These are phyloP conservation scores for Amblyjoppa proteus DNA, from an alignment of 2,888 invertebrate species.

Conservation along the genomic window DNA sequence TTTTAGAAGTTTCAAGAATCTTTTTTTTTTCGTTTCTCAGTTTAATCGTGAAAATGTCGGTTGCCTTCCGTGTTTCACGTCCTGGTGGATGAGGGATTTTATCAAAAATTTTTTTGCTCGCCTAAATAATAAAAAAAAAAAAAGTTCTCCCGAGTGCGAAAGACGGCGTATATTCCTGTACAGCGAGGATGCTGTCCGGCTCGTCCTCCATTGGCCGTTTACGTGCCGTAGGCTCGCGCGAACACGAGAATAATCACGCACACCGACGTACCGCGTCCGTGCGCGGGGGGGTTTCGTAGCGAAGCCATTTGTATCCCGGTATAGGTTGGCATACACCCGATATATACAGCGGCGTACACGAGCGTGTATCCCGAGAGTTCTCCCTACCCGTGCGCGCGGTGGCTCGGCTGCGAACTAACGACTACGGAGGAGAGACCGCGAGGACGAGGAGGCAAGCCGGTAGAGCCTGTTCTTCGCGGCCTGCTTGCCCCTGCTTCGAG, in stretches of 20 bases:
- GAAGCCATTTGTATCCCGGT: constrained; percentile 1
- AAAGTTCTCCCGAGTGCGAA: background rate
- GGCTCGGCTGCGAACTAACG: constrained; percentile 13
- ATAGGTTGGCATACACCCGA: background rate
- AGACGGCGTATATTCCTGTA: constrained; percentile 18
- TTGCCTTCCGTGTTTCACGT: too few relatives aligned
- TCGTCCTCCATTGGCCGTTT: constrained; percentile 45
- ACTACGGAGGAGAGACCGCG: constrained; percentile 47
- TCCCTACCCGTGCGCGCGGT: constrained; percentile 9
- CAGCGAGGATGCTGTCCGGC: constrained; percentile 34
- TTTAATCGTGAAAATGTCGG: too few relatives aligned
- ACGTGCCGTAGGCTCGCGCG: constrained; percentile 16
- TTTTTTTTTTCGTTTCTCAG: too few relatives aligned
- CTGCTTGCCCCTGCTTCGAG: constrained; percentile 30
- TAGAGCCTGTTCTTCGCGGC: constrained; percentile 65
- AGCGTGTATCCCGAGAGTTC: background rate
- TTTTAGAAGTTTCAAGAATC: too few relatives aligned
- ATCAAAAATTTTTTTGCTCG: too few relatives aligned
- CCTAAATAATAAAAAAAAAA: background rate
- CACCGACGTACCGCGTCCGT: background rate
- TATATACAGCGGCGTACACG: background rate
- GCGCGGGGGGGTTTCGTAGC: background rate
- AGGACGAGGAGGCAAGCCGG: constrained; percentile 65
- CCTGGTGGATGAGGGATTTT: too few relatives aligned
- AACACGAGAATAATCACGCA: constrained; percentile 21